Percentiles rank a stretch among this genome's conserved stretches.
These are phyloP conservation scores for rat (Rattus norvegicus) DNA, from an alignment of 2,113 vertebrate species.

Conservation along the genomic window DNA sequence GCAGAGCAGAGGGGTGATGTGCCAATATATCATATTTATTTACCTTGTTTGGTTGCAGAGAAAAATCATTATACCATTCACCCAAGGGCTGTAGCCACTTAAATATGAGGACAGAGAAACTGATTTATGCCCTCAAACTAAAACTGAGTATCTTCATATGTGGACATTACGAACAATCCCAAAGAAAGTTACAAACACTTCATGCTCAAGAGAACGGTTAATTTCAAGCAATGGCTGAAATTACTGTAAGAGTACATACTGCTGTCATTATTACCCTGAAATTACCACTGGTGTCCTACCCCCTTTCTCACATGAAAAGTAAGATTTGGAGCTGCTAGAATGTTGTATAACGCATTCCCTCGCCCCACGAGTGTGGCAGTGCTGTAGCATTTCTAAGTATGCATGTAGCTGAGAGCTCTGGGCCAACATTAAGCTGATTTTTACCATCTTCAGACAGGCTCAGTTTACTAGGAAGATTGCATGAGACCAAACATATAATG, in stretches of 20 bases:
- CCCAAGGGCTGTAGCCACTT: conserved; percentile 77
- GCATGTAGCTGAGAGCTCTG: conserved; percentile 2
- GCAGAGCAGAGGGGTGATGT: conserved; percentile 85
- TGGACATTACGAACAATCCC: conserved; percentile 50
- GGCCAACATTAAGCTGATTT: conserved; percentile 10
- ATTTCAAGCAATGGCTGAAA: conserved; percentile 67
- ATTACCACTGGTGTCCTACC: not conserved
- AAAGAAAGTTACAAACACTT: conserved; percentile 70
- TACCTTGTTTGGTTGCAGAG: conserved; percentile 87
- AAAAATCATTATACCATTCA: conserved; percentile 86
- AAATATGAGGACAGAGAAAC: conserved; percentile 81
- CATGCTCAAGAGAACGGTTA: conserved; percentile 44
- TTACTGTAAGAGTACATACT: conserved; percentile 42
- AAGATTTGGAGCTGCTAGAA: not conserved
- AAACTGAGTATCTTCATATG: conserved; percentile 78
- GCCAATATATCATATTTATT: conserved; percentile 92
- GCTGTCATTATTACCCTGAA: conserved; percentile 14
- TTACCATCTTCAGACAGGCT: conserved; percentile 18
- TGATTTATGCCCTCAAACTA: conserved; percentile 75
- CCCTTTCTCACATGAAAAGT: not conserved
- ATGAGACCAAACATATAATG: not conserved
- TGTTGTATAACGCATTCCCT: not conserved
- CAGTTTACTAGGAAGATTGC: not conserved
- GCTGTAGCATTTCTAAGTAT: not conserved
- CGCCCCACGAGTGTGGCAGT: not conserved